Percentiles rank a stretch among this genome's conserved stretches.
phyloP scores from a whole-genome alignment of 2,888 invertebrate species.

The Pseudococcus longispinus region DNA sequence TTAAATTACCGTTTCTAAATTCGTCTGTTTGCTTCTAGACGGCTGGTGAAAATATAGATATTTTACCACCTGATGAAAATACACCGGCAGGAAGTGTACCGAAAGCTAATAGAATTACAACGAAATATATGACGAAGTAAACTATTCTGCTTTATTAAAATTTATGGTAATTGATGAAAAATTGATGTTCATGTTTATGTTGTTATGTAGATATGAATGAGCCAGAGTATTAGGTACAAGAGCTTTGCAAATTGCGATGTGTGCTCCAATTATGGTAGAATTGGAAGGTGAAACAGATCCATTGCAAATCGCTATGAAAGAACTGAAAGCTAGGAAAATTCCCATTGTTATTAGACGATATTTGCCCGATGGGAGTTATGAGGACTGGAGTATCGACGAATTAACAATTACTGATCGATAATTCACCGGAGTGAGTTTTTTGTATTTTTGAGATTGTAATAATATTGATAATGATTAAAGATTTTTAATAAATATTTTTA shows the following conservation, averaged over 20 bases:
- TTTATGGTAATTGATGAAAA: not conserved
- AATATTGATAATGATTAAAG: not conserved
- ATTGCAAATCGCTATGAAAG: constrained; percentile 98
- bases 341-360: constrained; percentile 95
- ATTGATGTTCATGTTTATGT: constrained; percentile 52
- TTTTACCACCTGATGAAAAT: constrained; percentile 79
- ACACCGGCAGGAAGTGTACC: constrained; percentile 75
- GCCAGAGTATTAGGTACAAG: constrained; percentile 92
- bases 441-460: not conserved
- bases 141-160: constrained; percentile 62
- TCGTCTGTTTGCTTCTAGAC: constrained; percentile 64
- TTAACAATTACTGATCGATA: constrained; percentile 91
- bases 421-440: constrained; percentile 48
- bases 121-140: constrained; percentile 96
- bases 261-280: constrained; percentile 99
- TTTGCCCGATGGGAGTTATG: constrained; percentile 97
- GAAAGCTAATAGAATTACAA: constrained; percentile 91
- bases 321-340: constrained; percentile 95
- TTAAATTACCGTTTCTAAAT: not conserved
- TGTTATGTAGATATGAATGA: constrained; percentile 76
- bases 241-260: constrained; percentile 99
- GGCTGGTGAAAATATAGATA: constrained; percentile 84
- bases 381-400: constrained; percentile 99
- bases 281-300: constrained; percentile 99
- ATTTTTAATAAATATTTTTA: not conserved